Conservation (phyloP, 2,888 invertebrate species). For the Eristalis arbustorum region DNA sequence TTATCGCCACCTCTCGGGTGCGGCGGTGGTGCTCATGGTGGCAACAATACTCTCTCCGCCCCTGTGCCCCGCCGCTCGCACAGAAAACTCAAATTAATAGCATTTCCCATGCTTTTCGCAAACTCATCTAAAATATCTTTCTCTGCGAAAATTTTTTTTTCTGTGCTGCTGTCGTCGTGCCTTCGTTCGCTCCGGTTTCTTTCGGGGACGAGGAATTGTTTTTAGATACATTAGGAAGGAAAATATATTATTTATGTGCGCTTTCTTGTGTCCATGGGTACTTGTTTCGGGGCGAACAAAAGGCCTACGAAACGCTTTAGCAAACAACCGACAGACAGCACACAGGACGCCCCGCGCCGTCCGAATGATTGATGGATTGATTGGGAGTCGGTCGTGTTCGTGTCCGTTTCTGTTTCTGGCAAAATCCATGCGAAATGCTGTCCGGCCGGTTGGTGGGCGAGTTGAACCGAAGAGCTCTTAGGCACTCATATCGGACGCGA, state of each 20-base stretch:
- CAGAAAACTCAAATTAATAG: constrained; percentile 45
- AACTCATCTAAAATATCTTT: constrained; percentile 62
- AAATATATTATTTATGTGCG: constrained; percentile 41
- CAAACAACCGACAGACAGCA: constrained; percentile 10
- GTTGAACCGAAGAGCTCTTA: not conserved
- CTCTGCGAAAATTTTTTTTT: not conserved
- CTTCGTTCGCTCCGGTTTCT: constrained; percentile 2
- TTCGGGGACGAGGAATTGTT: constrained; percentile 32
- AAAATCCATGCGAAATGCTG: no score
- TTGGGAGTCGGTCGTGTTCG: constrained; percentile 5
- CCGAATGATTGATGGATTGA: constrained; percentile 64
- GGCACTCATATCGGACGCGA: constrained; percentile 24
- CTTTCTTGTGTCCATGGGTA: not conserved
- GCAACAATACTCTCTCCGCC: no score
- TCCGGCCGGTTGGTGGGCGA: not conserved
- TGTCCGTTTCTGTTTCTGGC: no score
- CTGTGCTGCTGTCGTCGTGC: not conserved
- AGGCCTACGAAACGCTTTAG: constrained; percentile 32
- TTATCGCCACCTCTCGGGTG: constrained; percentile 25
- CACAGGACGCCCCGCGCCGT: constrained; percentile 1
- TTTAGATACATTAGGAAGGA: constrained; percentile 48
- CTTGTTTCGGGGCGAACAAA: constrained; percentile 8
- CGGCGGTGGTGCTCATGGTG: not conserved
- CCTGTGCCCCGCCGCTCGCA: not conserved
- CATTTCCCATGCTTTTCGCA: constrained; percentile 56